Evolutionary conservation across 2,113 vertebrate species (phyloP), one percentile per base, ranked within the genome.

Genomic region (Alethe diademata): DNA sequence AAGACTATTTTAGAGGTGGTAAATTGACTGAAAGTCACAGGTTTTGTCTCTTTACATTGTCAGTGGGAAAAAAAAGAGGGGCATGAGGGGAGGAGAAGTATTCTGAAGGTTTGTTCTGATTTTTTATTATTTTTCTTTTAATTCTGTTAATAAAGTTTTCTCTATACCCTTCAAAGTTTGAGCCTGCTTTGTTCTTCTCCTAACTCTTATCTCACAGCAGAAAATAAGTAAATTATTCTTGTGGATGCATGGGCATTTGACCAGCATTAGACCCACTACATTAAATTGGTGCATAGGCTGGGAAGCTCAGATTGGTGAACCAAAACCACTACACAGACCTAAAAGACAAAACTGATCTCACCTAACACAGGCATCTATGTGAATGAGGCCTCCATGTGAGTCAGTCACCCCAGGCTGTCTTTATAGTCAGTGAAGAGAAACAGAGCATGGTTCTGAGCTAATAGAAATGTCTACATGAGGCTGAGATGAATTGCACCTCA

Each of bases 401-500:
- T 76, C 35, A 33, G 47, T 66, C 84, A 93, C 51, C 70, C 87
- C 84, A 85, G 87, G 78, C 48, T 90, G 48, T 80, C 51, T 87
- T 87, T 81, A 56, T 56, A 90, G 84, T 33, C 93, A 95, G 50
- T 94, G 95, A 96, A 91, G 92, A 96, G 93, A 95, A 96, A 64
- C 81, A 96, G 93, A 96, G 90, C 90, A 78, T 87, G 70, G n/a
- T 74, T 91, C 65, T 91, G 80, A 91, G 73, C 87, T 93, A 78
- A 89, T 56, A 95, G 92, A 96, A 94, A 93, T 60, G 81, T 93
- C 92, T 78, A 28, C 73, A 45, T 43, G 73, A 84, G 48, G 57
- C 53, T 72, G 87, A 94, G 95, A 90, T 75, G 61, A 84, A 96
- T 75, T 91, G 65, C 51, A 35, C 53, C 73, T 85, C 92, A 40